Evolutionary conservation across 2,113 vertebrate species (phyloP).

Genomic region (Hippocampus abdominalis): DNA sequence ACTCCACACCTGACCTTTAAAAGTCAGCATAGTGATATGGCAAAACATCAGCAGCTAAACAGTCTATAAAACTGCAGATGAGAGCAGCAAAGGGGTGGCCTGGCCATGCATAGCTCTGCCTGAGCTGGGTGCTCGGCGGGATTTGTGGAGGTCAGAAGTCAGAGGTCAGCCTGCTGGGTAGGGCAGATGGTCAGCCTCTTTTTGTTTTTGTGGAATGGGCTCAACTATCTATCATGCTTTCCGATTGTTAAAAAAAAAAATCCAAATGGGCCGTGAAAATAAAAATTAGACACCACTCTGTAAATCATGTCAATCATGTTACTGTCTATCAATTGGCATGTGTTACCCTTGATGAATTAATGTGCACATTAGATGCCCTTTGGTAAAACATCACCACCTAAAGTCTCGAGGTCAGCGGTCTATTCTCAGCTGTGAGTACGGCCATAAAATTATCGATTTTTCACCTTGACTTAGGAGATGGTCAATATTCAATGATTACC

Average conservation of each 20-base stretch:
- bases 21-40: background rate
- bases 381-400: constrained; percentile 30
- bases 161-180: constrained; percentile 65
- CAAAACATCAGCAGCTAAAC: constrained; percentile 3
- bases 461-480: constrained; percentile 44
- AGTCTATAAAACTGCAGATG: constrained; percentile 16
- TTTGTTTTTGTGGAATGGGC: constrained; percentile 44
- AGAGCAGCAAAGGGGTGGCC: constrained; percentile 36
- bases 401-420: constrained; percentile 30
- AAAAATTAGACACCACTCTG: background rate
- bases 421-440: constrained; percentile 23
- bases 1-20: background rate
- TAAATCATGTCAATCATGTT: background rate
- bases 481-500: constrained; percentile 62
- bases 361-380: constrained; percentile 21
- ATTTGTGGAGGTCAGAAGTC: constrained; percentile 73
- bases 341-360: constrained; percentile 31
- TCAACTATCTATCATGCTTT: constrained; percentile 33
- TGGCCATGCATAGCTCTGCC: constrained; percentile 28
- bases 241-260: constrained; percentile 16
- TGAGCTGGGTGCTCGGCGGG: constrained; percentile 39
- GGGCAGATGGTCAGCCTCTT: constrained; percentile 70
- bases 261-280: background rate
- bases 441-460: constrained; percentile 39
- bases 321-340: background rate